Base-by-base conservation (phyloP, 2,113 vertebrate genomes). In the Tonatia bakeri region DNA sequence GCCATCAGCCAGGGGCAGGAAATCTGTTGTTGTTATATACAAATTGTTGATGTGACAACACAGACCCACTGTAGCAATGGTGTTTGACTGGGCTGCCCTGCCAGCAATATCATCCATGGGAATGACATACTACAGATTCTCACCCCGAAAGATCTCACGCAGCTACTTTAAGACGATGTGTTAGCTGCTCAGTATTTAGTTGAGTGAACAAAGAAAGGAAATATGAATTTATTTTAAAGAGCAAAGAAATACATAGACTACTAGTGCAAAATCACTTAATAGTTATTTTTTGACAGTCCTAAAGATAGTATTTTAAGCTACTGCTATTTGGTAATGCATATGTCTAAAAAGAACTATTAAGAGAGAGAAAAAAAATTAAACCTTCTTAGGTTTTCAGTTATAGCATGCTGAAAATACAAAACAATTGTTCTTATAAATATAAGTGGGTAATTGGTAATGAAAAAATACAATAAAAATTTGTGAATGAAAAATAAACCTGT, bases 1-100 rank as follows among this genome's bases (percentile, higher is more conserved):
- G 86, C 95, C 72, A 87, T 61, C 73, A 40, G 79, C 56, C 87
- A 87, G 50, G 85, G 19, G 36, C 22, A 59, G 77, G 84, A 90
- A 83, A 94, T 88, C 67, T 95, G 87, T 79, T 89, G 86, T 40
- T 79, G 85, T 79, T 93, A 77, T 59, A 90, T 40, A 92, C 91
- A 96, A 92, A 95, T 38, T 36, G 54, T 82, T 52, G 36, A n/a
- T 69, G 52, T 87, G 59, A 38, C 5, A 17, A 38, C 84, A 36
- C 14, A 20, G 76, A 65, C 45, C 40, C 5, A n/a, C 3, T 31
- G 45, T 22, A 22, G 31, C 64, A 45, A n/a, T 1, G 8, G 59
- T 12, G 10, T 56, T 73, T 88, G 87, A 19, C 40, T 76, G 28
- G 31, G 26, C 52, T 87, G 36, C 82, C 54, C 83, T 59, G 33